Conservation (phyloP, 2,113 vertebrate genomes). For the Eptesicus fuscus region DNA sequence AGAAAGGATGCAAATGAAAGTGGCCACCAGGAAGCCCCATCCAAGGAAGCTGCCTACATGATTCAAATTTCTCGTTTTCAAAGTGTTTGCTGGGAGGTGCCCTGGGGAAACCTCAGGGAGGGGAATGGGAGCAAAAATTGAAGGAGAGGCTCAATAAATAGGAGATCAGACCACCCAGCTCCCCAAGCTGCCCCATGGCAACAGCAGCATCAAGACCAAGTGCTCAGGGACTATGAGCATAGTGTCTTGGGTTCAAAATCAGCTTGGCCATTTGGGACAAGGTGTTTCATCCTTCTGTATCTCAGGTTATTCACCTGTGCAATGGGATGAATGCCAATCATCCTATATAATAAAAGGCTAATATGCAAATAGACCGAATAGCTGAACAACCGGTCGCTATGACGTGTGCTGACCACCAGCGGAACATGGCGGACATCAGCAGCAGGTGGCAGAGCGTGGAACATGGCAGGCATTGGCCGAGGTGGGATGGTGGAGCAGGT, state of each 20-base stretch:
- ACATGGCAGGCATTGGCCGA: too few relatives aligned
- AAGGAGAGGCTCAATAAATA: not conserved
- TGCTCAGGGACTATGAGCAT: not conserved
- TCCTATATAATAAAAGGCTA: not conserved
- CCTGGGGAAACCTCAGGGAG: not conserved
- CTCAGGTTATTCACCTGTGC: not conserved
- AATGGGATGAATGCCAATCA: not conserved
- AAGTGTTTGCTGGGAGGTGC: not conserved
- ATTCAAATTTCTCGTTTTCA: not conserved
- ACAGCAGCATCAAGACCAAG: not conserved
- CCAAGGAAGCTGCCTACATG: not conserved
- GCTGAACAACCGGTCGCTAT: too few relatives aligned
- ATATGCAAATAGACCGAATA: too few relatives aligned
- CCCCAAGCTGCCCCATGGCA: accelerated
- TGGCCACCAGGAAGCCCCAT: not conserved
- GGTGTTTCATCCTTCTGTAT: not conserved
- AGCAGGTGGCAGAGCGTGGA: too few relatives aligned
- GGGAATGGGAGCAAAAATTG: accelerated
- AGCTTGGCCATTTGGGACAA: not conserved
- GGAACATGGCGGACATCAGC: too few relatives aligned
- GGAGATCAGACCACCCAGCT: not conserved
- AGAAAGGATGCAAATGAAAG: not conserved
- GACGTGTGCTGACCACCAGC: too few relatives aligned
- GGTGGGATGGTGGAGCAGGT: too few relatives aligned
- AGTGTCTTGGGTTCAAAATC: not conserved